These are phyloP conservation scores for Electrona antarctica DNA, from an alignment of 2,113 vertebrate genomes.

Conservation along the genomic window DNA sequence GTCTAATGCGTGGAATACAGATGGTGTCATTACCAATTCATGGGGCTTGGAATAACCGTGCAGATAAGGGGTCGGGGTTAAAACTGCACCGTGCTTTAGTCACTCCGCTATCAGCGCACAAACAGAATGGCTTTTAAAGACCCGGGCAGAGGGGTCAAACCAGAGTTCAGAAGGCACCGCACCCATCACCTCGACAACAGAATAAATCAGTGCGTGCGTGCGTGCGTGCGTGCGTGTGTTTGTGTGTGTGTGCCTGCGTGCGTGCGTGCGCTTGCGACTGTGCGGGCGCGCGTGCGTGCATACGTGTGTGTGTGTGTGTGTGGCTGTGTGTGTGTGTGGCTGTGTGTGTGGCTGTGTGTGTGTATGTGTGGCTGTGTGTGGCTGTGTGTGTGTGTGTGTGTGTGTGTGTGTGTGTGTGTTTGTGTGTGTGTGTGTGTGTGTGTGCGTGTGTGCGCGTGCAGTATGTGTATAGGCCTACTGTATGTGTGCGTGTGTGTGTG, in stretches of 20 bases:
- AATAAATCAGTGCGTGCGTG: no score
- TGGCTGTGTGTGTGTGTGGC: no score
- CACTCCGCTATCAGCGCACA: constrained; percentile 37
- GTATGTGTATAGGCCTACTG: not conserved
- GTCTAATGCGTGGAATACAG: constrained; percentile 62
- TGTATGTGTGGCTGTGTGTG: no score
- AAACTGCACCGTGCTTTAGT: constrained; percentile 16
- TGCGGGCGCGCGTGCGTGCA: no score
- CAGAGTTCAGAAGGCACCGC: constrained; percentile 36
- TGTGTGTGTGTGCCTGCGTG: no score
- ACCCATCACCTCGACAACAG: constrained; percentile 11
- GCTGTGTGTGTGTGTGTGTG: no score
- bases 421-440: no score
- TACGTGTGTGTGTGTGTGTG: no score
- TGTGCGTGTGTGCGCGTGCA: not conserved
- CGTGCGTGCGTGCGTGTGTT: no score
- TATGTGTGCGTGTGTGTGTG: not conserved
- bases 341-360: no score
- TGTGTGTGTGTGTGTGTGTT: no score
- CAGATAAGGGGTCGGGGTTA: constrained; percentile 54
- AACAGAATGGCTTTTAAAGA: constrained; percentile 9
- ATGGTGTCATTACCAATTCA: constrained; percentile 62
- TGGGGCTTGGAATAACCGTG: constrained; percentile 61
- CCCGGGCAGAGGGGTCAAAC: constrained; percentile 40
- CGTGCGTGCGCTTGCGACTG: no score